Conservation (phyloP, 1,140 invertebrate species). For the Temnothorax curvispinosus region DNA sequence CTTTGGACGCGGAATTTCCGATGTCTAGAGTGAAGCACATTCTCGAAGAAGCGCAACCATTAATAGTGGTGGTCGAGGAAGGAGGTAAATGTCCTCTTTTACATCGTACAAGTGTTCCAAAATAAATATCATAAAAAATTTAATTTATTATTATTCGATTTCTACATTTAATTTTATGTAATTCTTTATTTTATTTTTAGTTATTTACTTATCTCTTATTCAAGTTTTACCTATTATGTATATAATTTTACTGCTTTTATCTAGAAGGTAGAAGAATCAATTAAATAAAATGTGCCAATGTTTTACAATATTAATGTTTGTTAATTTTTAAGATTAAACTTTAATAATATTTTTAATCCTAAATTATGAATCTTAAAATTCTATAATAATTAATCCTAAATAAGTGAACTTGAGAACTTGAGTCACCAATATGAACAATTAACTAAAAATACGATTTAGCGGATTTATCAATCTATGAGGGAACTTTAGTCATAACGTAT, state of each 20-base stretch:
- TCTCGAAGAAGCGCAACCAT: conserved; percentile 90
- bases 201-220: not conserved
- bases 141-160: not conserved
- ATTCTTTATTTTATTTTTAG: not conserved
- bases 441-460: not conserved
- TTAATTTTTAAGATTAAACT: too few species aligned
- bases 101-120: not conserved
- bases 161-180: not conserved
- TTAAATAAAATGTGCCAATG: not conserved
- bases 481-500: too few species aligned
- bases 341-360: too few species aligned
- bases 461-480: too few species aligned
- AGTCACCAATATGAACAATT: not conserved
- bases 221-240: not conserved
- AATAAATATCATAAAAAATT: not conserved
- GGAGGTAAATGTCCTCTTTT: conserved; percentile 63
- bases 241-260: not conserved
- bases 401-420: not conserved
- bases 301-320: not conserved
- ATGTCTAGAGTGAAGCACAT: conserved; percentile 91
- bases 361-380: too few species aligned
- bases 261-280: not conserved
- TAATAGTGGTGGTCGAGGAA: conserved; percentile 89
- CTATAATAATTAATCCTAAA: not conserved
- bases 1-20: conserved; percentile 92